Percentiles rank a stretch among this genome's conserved stretches.
These are phyloP conservation scores for Artibeus lituratus DNA, from an alignment of 2,797 vertebrate species.

Conservation along the genomic window DNA sequence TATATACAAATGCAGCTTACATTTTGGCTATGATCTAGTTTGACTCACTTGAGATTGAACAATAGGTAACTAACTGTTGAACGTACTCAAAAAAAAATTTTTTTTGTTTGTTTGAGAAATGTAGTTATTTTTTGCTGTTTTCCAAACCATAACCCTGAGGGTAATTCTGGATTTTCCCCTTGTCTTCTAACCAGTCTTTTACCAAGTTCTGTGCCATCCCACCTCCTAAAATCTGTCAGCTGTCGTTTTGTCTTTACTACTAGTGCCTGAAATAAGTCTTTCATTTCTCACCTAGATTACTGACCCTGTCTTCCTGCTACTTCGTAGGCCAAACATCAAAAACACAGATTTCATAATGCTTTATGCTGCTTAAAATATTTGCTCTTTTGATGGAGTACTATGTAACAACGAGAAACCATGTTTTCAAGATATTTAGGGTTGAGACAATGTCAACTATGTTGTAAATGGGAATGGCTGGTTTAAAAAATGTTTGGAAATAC, in stretches of 20 bases:
- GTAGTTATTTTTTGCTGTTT: not conserved
- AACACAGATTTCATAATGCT: not conserved
- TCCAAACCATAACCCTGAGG: not conserved
- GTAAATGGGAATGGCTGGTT: not conserved
- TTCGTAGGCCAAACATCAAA: not conserved
- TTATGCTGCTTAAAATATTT: not conserved
- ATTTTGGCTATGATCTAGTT: not conserved
- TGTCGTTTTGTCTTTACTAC: not conserved
- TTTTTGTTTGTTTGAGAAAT: not conserved
- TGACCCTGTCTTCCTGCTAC: not conserved
- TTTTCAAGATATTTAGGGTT: constrained; percentile 3
- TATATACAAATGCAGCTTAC: not conserved
- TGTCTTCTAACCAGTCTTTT: not conserved
- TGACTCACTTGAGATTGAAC: not conserved
- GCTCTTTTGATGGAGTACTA: not conserved
- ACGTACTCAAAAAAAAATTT: not conserved
- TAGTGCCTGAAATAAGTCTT: not conserved
- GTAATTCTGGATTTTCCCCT: not conserved
- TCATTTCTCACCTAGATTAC: not conserved
- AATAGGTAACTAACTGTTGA: not conserved
- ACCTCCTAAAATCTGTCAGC: not conserved
- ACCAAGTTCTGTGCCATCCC: not conserved
- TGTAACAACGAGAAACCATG: not conserved
- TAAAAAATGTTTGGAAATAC: not conserved
- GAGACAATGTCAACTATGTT: not conserved